Evolutionary conservation across 1,140 invertebrate genomes (phyloP).

Genomic region (Sycophila sp.): DNA sequence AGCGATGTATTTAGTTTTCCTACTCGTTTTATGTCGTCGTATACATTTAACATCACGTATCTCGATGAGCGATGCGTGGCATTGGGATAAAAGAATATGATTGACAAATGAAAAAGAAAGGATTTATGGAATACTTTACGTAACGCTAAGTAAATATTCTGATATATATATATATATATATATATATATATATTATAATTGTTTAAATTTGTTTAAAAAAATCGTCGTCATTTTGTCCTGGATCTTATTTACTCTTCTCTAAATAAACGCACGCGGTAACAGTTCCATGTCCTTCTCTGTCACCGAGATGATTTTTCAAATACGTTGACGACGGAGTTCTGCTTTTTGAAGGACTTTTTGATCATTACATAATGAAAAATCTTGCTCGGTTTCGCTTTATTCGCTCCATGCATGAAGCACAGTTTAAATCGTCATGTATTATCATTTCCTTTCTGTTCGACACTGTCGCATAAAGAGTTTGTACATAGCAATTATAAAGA

Average conservation of each 20-base stretch:
- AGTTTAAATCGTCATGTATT: background rate
- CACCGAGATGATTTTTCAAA: background rate
- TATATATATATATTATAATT: too few relatives aligned
- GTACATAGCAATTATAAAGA: conserved; percentile 1
- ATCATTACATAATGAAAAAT: background rate
- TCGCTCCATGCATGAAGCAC: background rate
- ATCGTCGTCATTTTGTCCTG: background rate
- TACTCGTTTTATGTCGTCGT: background rate
- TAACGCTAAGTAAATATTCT: background rate
- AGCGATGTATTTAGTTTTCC: background rate
- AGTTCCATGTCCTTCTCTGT: conserved; percentile 20
- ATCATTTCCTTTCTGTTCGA: background rate
- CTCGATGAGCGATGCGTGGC: background rate
- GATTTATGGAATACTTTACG: background rate
- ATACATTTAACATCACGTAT: too few relatives aligned
- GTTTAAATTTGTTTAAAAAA: too few relatives aligned
- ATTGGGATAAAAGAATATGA: background rate
- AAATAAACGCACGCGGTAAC: conserved; percentile 19
- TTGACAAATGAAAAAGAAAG: background rate
- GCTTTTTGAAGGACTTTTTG: background rate
- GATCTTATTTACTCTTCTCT: conserved; percentile 14
- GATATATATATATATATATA: conserved; percentile 1
- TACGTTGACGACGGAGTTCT: background rate
- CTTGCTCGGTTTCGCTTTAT: background rate
- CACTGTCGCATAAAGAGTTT: background rate